phyloP scores from a whole-genome alignment of 2,797 vertebrate genomes.

The Acanthornis magna region DNA sequence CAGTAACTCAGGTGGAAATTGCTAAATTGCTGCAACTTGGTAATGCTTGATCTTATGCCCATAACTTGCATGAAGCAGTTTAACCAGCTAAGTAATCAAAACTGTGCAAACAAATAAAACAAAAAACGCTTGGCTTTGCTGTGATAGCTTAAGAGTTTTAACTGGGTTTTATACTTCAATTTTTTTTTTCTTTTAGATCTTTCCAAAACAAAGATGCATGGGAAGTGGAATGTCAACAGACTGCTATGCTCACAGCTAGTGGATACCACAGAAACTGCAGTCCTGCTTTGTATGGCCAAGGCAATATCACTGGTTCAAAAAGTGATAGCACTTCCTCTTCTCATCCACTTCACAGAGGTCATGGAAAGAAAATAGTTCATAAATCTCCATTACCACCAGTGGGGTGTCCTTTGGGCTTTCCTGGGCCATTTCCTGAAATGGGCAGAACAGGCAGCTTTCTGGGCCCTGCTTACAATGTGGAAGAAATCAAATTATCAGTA shows the following conservation, averaged over 20 bases:
- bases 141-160: background rate
- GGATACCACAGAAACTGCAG: background rate
- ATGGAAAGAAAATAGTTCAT: background rate
- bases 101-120: background rate
- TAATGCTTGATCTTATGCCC: background rate
- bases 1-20: background rate
- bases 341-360: background rate
- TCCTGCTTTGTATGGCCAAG: background rate
- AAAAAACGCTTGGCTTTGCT: background rate
- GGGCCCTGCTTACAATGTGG: background rate
- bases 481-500: constrained; percentile 61
- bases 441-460: background rate
- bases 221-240: background rate
- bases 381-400: background rate
- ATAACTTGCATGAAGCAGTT: background rate
- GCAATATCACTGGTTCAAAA: background rate
- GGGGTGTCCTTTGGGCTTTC: background rate
- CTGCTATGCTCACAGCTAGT: background rate
- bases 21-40: background rate
- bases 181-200: constrained; percentile 24
- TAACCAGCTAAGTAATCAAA: background rate
- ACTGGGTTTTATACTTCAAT: background rate
- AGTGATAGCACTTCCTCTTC: background rate
- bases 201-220: background rate
- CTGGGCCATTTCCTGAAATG: background rate